Base-by-base conservation (phyloP, 2,888 invertebrate species). In the Polydrusus pterygomalis region DNA sequence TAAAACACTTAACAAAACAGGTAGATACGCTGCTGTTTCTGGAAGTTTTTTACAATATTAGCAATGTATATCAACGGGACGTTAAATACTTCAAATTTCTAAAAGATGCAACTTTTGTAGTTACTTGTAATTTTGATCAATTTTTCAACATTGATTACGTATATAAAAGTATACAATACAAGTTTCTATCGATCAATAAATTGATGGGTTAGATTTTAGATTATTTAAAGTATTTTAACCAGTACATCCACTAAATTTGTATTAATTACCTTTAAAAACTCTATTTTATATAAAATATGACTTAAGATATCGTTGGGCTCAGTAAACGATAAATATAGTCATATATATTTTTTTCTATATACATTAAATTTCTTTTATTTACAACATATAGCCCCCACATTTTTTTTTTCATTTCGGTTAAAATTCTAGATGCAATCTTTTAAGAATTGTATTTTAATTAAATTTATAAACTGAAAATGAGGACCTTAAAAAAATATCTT, bases 271-370 rank as follows among this genome's bases (percentile, higher is more conserved):
- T 38, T 60, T 38, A 18, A n/a, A 60, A 40, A 15, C 15, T 2
- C 15, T 56, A 56, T 34, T 34, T 60, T 3, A 60, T 60, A 54
- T 38, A 38, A 38, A 54, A 3, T 60, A 77, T 79, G 80, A 79
- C 79, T 75, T 79, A 78, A 81, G 70, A 72, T 79, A 80, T 77
- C 83, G 81, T 80, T 79, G 82, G 82, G 82, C 82, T 83, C 82
- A 81, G 74, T 76, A 78, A 72, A 68, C 67, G 75, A 75, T 75
- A 68, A 47, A 45, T 30, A 17, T 58, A 60, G 71, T 62, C 71
- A 71, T 54, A 62, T 43, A 9, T 13, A n/a, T 34, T 18, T 65
- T 49, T 25, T 34, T 65, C 13, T 56, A 47, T 70, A 51, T 60
- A 70, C 47, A 69, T 9, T 64, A n/a, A 34, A 45, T 74, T 25